Conservation (phyloP, 2,888 invertebrate genomes). For the Drosophila acutilabella region DNA sequence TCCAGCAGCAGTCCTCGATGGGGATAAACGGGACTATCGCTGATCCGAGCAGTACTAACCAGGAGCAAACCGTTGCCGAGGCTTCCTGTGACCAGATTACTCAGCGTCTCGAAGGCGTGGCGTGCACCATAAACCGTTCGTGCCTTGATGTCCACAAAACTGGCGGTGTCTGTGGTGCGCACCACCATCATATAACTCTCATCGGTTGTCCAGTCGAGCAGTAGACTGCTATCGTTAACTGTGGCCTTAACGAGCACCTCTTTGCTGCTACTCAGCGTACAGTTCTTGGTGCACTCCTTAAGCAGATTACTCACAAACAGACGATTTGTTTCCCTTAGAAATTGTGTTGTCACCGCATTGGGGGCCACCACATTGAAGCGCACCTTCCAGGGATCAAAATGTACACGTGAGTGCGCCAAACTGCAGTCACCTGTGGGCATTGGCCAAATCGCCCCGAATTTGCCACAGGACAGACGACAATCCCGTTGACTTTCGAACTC, state of each 20-base stretch:
- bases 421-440: slow-evolving; percentile 87
- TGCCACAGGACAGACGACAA: slow-evolving; percentile 89
- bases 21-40: slow-evolving; percentile 92
- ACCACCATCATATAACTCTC: slow-evolving; percentile 89
- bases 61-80: slow-evolving; percentile 87
- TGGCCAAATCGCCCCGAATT: slow-evolving; percentile 90
- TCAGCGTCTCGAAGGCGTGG: slow-evolving; percentile 91
- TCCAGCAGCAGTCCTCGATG: slow-evolving; percentile 96
- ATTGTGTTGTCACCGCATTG: slow-evolving; percentile 85
- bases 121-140: slow-evolving; percentile 90
- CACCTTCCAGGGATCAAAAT: slow-evolving; percentile 87
- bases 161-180: slow-evolving; percentile 86
- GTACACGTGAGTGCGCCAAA: slow-evolving; percentile 84
- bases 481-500: slow-evolving; percentile 86
- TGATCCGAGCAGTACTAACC: slow-evolving; percentile 88
- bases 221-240: slow-evolving; percentile 85
- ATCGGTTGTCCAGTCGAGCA: slow-evolving; percentile 89
- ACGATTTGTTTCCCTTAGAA: slow-evolving; percentile 86
- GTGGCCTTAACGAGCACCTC: slow-evolving; percentile 87
- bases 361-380: slow-evolving; percentile 86
- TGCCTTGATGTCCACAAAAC: slow-evolving; percentile 87
- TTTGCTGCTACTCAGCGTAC: slow-evolving; percentile 85
- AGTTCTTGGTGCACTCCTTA: slow-evolving; percentile 87
- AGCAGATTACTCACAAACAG: slow-evolving; percentile 87
- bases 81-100: slow-evolving; percentile 87